Conservation (phyloP, 2,888 invertebrate species). For the Lobophora halterata region DNA sequence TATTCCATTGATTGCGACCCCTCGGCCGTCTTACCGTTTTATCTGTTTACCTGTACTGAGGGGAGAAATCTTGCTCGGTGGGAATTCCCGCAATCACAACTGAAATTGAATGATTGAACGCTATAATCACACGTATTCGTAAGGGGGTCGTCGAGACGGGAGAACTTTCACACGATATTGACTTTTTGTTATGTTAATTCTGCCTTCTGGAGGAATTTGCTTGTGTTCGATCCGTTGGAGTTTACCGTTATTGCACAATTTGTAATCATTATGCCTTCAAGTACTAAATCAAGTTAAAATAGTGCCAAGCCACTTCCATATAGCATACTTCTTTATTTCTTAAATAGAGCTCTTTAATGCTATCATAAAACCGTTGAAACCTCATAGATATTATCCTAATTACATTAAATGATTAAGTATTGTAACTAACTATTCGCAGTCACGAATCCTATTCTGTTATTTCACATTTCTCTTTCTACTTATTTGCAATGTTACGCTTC, state of each 20-base stretch:
- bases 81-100: conserved; percentile 68
- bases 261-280: no score
- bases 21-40: conserved; percentile 69
- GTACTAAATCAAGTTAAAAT: no score
- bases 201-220: conserved; percentile 29
- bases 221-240: conserved; percentile 26
- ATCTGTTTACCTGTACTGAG: conserved; percentile 73
- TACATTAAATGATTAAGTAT: no score
- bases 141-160: conserved; percentile 56
- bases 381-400: no score
- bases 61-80: conserved; percentile 74
- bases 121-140: conserved; percentile 57
- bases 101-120: conserved; percentile 67
- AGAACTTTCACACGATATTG: conserved; percentile 66
- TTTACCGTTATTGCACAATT: conserved; percentile 36
- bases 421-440: no score
- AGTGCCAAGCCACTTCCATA: no score
- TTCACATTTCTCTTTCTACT: not conserved
- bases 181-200: conserved; percentile 56
- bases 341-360: no score
- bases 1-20: conserved; percentile 70
- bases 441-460: no score
- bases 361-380: no score
- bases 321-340: no score
- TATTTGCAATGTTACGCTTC: not conserved